phyloP scores from a whole-genome alignment of 2,113 vertebrate genomes.

The Grammomys dolichurus region DNA sequence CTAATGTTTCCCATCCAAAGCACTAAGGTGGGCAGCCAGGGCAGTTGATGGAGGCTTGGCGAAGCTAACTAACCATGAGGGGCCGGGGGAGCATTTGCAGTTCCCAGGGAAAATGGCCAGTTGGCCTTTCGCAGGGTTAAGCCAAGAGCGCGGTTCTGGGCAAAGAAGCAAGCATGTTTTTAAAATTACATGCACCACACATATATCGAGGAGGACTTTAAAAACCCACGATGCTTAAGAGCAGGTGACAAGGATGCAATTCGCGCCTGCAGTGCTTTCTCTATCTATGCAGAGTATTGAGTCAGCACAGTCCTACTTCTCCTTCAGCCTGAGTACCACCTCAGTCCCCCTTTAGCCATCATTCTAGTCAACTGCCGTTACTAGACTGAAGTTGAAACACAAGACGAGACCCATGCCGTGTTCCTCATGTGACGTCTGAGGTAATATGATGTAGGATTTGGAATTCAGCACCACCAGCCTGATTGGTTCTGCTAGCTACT shows the following conservation, averaged over 20 bases:
- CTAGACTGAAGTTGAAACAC: not conserved
- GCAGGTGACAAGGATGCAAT: not conserved
- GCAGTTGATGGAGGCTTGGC: too few species aligned
- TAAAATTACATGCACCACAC: too few species aligned
- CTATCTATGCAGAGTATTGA: not conserved
- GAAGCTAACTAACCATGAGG: too few species aligned
- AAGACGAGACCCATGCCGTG: not conserved
- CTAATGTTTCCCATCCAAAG: too few species aligned
- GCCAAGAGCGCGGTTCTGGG: too few species aligned
- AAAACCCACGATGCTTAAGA: not conserved
- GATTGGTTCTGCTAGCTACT: not conserved
- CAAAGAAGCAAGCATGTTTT: too few species aligned
- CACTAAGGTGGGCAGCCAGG: too few species aligned
- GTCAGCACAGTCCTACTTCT: not conserved
- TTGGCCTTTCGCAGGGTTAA: too few species aligned
- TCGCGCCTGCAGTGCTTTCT: too few species aligned
- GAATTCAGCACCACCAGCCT: not conserved
- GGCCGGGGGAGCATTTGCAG: too few species aligned
- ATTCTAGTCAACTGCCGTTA: not conserved
- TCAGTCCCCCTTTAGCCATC: not conserved
- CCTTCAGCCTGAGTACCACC: not conserved
- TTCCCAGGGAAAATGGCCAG: too few species aligned
- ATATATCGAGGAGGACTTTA: not conserved
- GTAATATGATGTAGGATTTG: not conserved
- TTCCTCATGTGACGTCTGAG: not conserved